Evolutionary conservation across 2,797 vertebrate genomes (phyloP).

Genomic region (Peromyscus melanophrys): DNA sequence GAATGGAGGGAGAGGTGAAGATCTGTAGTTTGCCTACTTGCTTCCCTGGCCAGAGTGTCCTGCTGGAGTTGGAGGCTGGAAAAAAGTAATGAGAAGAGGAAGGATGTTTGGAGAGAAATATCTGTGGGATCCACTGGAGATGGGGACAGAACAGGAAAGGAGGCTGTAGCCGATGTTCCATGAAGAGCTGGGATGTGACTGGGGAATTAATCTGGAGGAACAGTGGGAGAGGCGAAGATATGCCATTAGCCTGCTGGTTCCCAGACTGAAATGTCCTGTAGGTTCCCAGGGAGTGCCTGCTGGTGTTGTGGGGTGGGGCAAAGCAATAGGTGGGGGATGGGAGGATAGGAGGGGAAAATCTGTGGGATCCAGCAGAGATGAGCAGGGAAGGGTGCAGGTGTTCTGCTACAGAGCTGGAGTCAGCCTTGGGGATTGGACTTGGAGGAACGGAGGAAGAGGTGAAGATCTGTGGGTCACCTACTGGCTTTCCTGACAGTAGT

Average conservation of each 20-base stretch:
- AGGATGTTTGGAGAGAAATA: background rate
- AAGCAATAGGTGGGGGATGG: background rate
- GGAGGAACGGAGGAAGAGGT: background rate
- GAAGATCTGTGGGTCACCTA: background rate
- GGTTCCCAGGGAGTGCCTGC: background rate
- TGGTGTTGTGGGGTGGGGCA: too few species aligned
- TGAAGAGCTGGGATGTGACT: background rate
- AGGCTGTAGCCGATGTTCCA: too few species aligned
- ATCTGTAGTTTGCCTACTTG: background rate
- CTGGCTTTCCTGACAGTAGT: background rate
- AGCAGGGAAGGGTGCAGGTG: background rate
- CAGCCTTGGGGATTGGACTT: background rate
- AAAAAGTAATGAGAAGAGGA: background rate
- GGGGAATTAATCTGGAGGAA: background rate
- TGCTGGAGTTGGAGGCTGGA: background rate
- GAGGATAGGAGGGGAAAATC: background rate
- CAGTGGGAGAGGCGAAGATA: background rate
- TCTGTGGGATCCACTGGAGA: background rate
- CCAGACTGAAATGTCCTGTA: background rate
- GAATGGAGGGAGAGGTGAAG: background rate
- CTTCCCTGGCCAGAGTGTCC: background rate
- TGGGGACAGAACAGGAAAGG: too few species aligned
- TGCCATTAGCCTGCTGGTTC: background rate
- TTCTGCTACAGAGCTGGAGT: background rate
- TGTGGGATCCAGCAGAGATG: background rate